phyloP scores from a whole-genome alignment of 2,113 vertebrate genomes.

The Pycnonotus jocosus region DNA sequence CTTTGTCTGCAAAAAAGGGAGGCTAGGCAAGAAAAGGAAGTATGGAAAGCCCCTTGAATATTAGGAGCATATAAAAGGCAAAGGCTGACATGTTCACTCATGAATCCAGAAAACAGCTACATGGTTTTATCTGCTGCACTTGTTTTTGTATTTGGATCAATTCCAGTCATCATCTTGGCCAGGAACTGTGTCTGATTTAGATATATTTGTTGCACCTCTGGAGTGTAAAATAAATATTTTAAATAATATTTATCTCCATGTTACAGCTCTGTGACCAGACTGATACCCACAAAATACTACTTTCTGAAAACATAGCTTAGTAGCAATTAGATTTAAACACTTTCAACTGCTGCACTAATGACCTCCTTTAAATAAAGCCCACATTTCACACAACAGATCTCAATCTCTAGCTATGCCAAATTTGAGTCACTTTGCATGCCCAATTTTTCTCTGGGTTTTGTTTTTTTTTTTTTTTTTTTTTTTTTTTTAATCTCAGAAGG shows the following conservation, averaged over 20 bases:
- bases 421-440: not conserved
- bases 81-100: not conserved
- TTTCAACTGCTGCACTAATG: not conserved
- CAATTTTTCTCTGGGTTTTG: not conserved
- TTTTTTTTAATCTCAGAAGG: not conserved
- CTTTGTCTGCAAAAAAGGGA: not conserved
- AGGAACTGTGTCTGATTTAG: not conserved
- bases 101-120: slow-evolving; percentile 6
- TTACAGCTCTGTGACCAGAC: not conserved
- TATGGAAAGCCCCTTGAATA: not conserved
- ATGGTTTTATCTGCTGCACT: not conserved
- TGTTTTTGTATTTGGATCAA: not conserved
- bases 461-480: not conserved
- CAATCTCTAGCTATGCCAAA: not conserved
- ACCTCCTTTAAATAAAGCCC: not conserved
- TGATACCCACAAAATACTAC: not conserved
- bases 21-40: not conserved
- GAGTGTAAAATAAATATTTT: slow-evolving; percentile 8
- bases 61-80: not conserved
- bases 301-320: not conserved
- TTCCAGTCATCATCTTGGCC: not conserved
- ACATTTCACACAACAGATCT: not conserved
- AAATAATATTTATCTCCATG: not conserved
- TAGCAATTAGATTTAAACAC: not conserved
- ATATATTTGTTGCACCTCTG: not conserved